Base-by-base conservation (phyloP, 2,113 vertebrate genomes). In the Dendrocopos noguchii region DNA sequence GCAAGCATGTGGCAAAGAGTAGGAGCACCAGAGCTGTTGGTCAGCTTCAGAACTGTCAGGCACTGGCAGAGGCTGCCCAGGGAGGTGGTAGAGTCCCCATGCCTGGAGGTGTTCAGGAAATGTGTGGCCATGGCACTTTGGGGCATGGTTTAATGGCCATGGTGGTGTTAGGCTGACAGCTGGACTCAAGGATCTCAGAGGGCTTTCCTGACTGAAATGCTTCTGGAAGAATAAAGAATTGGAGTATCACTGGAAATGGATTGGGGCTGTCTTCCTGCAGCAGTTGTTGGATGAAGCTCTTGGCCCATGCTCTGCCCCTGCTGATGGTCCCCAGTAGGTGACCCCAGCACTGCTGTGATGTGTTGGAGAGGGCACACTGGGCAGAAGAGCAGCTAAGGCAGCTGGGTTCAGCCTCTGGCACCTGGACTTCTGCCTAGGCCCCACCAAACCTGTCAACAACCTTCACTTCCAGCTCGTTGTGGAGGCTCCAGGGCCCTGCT, bases 1-100 rank as follows among this genome's bases (percentile, higher is more conserved):
- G 10, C 25, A 66, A 15, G 8, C 22, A 14, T 1, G 1, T 0
- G 2, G 42, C 20, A 2, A 36, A 63, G 42, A 44, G 46, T 4
- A 15, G 24, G 36, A 91, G 25, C 7, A 1, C 17, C 47, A 57
- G 80, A 77, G 39, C 55, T 77, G 34, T 14, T 19, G 29, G 29
- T 28, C n/a, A 66, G 8, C 13, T 71, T n/a, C 1, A 25, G 42
- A 50, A 11, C 47, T 50, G 47, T 10, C 47, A 50, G 50, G 50
- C 50, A 52, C 22, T 52, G 50, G 22, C 6, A 52, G 22, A 25
- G 50, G 50, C 12, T 21, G 50, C 50, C 50, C 22, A 25, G 50
- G 50, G 50, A 52, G 22, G 50, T 52, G 20, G 47, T 12, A 3
- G 47, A 22, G 47, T 50, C 21, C 47, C 47, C 47, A 50, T 50